Conservation (phyloP, 2,797 vertebrate genomes). For the Amniataba percoides region DNA sequence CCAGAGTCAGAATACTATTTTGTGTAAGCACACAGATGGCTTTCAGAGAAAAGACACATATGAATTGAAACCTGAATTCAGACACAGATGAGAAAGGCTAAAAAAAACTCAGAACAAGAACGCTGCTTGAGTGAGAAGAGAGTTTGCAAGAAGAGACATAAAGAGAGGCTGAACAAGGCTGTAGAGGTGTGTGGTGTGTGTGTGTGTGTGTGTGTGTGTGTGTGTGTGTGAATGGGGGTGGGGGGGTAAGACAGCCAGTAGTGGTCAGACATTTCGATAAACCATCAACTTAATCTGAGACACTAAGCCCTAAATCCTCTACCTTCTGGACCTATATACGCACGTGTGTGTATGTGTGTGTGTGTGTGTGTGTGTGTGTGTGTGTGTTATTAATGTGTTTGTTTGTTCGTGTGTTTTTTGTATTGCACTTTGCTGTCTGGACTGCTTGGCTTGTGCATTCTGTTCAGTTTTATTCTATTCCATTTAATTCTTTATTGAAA, state of each 20-base stretch:
- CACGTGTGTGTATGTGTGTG: constrained; percentile 30
- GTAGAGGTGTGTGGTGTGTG: too few relatives aligned
- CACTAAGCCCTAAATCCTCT: constrained; percentile 77
- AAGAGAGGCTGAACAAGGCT: neutral
- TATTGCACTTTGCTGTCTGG: constrained; percentile 15
- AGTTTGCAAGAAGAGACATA: neutral
- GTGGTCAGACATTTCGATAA: constrained; percentile 67
- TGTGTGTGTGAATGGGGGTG: neutral
- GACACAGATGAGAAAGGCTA: neutral
- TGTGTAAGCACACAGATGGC: neutral
- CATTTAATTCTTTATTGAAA: neutral
- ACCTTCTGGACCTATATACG: constrained; percentile 67
- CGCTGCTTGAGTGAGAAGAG: neutral
- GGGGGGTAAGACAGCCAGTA: constrained; percentile 33
- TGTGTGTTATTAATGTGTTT: constrained; percentile 22
- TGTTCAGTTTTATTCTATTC: neutral
- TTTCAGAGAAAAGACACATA: constrained; percentile 1
- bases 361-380: constrained; percentile 6
- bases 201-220: too few relatives aligned
- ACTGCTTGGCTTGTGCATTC: neutral
- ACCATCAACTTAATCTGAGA: constrained; percentile 78
- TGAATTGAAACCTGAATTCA: neutral
- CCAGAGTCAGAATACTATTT: neutral
- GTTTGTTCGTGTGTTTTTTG: neutral
- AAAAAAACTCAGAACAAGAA: neutral